A percentile compares a stretch with the other conserved stretches of the same genome.
Conservation (phyloP, 2,113 vertebrate genomes). For the Heterochromis multidens region DNA sequence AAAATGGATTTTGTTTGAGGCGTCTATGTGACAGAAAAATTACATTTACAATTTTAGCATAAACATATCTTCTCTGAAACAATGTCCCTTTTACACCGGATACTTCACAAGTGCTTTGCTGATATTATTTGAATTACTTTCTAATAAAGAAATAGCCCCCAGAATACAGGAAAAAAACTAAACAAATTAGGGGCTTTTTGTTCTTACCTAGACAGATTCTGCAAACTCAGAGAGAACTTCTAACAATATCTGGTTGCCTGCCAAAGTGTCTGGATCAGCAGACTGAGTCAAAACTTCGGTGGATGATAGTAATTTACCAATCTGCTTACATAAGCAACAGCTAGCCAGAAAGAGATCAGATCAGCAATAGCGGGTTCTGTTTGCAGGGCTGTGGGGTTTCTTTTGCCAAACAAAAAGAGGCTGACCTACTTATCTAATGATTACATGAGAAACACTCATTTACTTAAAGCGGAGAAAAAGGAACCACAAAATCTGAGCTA, state of each 20-base stretch:
- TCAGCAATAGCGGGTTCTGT: not conserved
- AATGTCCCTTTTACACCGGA: not conserved
- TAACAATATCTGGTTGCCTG: not conserved
- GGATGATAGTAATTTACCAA: not conserved
- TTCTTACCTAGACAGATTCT: too few relatives aligned
- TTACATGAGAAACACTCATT: not conserved
- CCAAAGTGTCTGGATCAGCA: not conserved
- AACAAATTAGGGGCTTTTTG: not conserved
- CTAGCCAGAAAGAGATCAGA: not conserved
- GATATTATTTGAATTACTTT: not conserved
- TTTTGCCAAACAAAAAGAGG: not conserved
- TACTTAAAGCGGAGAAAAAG: not conserved
- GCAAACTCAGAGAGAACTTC: not conserved
- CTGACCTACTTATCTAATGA: not conserved
- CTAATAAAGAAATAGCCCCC: not conserved
- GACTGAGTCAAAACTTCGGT: not conserved
- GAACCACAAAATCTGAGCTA: accelerated
- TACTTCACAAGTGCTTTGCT: accelerated
- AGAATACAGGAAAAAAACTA: not conserved
- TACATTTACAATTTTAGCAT: not conserved
- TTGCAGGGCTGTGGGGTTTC: not conserved
- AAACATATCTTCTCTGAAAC: not conserved
- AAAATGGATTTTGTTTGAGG: not conserved
- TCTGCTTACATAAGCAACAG: not conserved
- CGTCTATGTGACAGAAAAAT: not conserved